Evolutionary conservation across 2,113 vertebrate genomes (phyloP).

Genomic region (Larimichthys crocea): DNA sequence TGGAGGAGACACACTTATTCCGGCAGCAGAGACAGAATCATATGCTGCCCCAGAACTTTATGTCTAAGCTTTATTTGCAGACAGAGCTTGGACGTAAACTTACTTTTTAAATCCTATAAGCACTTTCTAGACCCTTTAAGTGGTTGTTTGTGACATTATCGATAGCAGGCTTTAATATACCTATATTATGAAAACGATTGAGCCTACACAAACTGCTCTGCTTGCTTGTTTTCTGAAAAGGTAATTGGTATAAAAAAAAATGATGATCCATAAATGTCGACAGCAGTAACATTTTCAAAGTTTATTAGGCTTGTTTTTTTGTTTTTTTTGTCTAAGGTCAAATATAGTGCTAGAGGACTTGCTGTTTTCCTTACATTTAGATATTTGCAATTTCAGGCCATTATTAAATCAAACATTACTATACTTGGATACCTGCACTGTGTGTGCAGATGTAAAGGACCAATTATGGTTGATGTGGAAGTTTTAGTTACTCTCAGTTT

Average conservation of each 20-base stretch:
- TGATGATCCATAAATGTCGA: constrained; percentile 20
- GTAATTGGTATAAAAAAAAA: constrained; percentile 40
- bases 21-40: constrained; percentile 5
- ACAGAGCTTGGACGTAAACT: not conserved
- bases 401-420: constrained; percentile 19
- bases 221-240: constrained; percentile 32
- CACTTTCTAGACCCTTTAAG: constrained; percentile 55
- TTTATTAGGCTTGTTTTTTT: constrained; percentile 31
- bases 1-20: constrained; percentile 17
- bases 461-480: constrained; percentile 5
- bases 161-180: not conserved
- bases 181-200: not conserved
- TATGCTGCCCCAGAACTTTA: constrained; percentile 20
- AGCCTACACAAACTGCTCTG: constrained; percentile 4
- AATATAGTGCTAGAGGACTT: constrained; percentile 6
- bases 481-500: constrained; percentile 23
- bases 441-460: constrained; percentile 52
- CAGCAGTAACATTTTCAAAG: constrained; percentile 21
- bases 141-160: constrained; percentile 2
- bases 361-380: not conserved
- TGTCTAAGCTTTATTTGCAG: constrained; percentile 24
- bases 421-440: constrained; percentile 32
- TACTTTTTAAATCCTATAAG: constrained; percentile 11
- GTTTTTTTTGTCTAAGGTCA: constrained; percentile 21
- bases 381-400: constrained; percentile 10